Evolutionary conservation across 1,140 invertebrate genomes (phyloP).

Genomic region (Drosophila trapezifrons): DNA sequence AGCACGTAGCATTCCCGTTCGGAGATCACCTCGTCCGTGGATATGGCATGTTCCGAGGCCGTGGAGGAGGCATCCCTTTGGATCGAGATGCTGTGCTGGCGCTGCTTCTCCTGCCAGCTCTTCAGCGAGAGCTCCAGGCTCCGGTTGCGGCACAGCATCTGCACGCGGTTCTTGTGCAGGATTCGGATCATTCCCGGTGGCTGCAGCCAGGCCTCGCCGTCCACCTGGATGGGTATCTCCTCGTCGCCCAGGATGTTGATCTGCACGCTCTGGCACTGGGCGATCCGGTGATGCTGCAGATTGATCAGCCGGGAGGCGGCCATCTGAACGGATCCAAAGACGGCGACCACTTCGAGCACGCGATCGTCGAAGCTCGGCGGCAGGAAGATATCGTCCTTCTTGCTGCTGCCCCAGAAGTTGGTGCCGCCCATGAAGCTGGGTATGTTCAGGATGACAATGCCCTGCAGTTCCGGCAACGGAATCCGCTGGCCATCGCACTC

Average conservation of each 20-base stretch:
- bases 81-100: slow-evolving; percentile 85
- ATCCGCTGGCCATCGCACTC: slow-evolving; percentile 97
- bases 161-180: slow-evolving; percentile 97
- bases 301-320: slow-evolving; percentile 97
- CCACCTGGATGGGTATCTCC: slow-evolving; percentile 96
- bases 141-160: slow-evolving; percentile 96
- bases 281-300: slow-evolving; percentile 97
- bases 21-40: slow-evolving; percentile 85
- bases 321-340: slow-evolving; percentile 98
- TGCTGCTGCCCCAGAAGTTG: slow-evolving; percentile 98
- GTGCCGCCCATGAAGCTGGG: slow-evolving; percentile 99
- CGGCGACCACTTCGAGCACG: slow-evolving; percentile 97
- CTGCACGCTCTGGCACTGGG: slow-evolving; percentile 97
- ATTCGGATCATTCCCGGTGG: slow-evolving; percentile 97
- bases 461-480: slow-evolving; percentile 96
- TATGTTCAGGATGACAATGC: slow-evolving; percentile 98
- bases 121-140: slow-evolving; percentile 94
- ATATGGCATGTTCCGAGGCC: slow-evolving; percentile 79
- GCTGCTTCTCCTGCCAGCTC: slow-evolving; percentile 97
- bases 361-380: slow-evolving; percentile 96
- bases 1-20: slow-evolving; percentile 88
- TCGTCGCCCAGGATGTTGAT: slow-evolving; percentile 96
- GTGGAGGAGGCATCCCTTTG: slow-evolving; percentile 81
- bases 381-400: slow-evolving; percentile 94
- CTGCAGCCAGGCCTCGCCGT: slow-evolving; percentile 99